Percentiles rank a stretch among this genome's conserved stretches.
phyloP scores from a whole-genome alignment of 2,888 invertebrate species.

The Sialis fuliginosa region DNA sequence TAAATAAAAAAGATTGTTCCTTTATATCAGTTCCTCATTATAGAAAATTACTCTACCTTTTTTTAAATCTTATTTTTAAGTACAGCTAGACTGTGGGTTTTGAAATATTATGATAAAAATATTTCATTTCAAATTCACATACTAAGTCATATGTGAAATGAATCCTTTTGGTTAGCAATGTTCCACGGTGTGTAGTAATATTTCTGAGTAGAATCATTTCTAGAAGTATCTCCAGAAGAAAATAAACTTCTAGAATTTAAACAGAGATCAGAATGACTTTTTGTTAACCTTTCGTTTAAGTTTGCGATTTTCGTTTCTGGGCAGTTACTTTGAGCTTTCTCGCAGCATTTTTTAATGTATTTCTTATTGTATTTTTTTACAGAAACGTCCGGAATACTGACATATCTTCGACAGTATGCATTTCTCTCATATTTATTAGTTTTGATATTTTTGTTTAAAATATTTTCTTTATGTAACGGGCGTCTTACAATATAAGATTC shows the following conservation, averaged over 20 bases:
- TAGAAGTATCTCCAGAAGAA: no score
- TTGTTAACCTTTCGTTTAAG: conserved; percentile 8
- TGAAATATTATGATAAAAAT: no score
- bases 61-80: no score
- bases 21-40: no score
- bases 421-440: neutral
- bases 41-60: no score
- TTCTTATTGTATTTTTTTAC: neutral
- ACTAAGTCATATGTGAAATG: no score
- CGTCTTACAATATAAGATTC: conserved; percentile 24
- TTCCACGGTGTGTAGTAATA: no score
- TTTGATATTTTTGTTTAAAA: neutral
- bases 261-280: conserved; percentile 19
- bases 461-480: conserved; percentile 18
- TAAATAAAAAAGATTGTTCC: no score
- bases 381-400: neutral
- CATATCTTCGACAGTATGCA: neutral
- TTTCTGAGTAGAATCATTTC: no score
- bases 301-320: conserved; percentile 19
- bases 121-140: no score
- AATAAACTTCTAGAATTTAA: neutral
- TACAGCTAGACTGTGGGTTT: no score
- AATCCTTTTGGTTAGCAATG: no score
- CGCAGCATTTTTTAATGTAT: conserved; percentile 22
- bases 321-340: conserved; percentile 23